Percentiles rank a stretch among this genome's conserved stretches.
phyloP scores from a whole-genome alignment of 2,888 invertebrate genomes.

The Hypolimnas misippus region DNA sequence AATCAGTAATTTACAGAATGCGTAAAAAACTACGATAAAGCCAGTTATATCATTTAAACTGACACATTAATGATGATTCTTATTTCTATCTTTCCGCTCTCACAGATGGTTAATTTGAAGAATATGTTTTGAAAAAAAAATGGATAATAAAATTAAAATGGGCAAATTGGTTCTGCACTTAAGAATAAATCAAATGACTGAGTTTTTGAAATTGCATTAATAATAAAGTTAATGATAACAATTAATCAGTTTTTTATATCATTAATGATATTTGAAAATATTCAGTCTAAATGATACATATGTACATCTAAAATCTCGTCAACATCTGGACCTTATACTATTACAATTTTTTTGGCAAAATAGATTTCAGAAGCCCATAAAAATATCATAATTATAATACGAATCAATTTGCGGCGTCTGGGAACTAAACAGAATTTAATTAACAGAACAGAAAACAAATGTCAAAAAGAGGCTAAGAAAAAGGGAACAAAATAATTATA shows the following conservation, averaged over 20 bases:
- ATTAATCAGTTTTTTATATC: too few relatives aligned
- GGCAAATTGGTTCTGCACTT: not conserved
- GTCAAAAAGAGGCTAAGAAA: conserved; percentile 68
- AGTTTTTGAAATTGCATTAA: too few relatives aligned
- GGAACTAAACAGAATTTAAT: conserved; percentile 72
- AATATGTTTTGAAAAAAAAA: conserved; percentile 15
- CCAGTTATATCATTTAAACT: conserved; percentile 15
- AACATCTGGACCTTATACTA: not conserved
- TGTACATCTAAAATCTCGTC: not conserved
- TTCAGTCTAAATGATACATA: too few relatives aligned
- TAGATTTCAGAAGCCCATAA: conserved; percentile 20
- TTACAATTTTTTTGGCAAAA: conserved; percentile 10
- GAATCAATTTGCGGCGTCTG: conserved; percentile 73
- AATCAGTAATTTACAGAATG: not conserved
- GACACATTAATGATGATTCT: conserved; percentile 34
- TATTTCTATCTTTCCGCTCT: conserved; percentile 32
- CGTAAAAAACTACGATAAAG: not conserved
- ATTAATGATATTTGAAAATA: too few relatives aligned
- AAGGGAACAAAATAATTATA: conserved; percentile 42
- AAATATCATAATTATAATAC: conserved; percentile 41
- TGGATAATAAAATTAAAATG: conserved; percentile 16
- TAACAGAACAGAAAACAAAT: conserved; percentile 69
- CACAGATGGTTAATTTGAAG: conserved; percentile 37
- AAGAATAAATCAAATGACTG: not conserved
- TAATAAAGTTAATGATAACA: too few relatives aligned